A percentile compares a stretch with the other conserved stretches of the same genome.
Conservation (phyloP, 2,888 invertebrate species). For the Drosophila anomalata region DNA sequence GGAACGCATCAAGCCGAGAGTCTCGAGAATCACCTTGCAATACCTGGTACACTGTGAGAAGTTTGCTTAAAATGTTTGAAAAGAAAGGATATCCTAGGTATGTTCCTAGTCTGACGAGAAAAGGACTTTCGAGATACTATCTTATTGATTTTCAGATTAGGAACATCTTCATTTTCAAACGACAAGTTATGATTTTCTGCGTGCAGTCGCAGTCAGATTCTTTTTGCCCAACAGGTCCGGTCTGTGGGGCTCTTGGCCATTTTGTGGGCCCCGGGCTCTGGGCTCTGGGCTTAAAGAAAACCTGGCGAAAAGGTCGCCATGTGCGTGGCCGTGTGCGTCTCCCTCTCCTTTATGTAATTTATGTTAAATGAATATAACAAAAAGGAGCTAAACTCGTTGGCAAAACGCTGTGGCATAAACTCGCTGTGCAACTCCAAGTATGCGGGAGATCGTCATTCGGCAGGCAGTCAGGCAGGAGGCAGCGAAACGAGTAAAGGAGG, state of each 20-base stretch:
- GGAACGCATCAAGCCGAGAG: slow-evolving; percentile 64
- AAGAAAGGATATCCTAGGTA: no score
- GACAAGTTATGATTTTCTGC: background rate
- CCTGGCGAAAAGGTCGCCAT: slow-evolving; percentile 63
- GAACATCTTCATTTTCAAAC: background rate
- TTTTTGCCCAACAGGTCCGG: slow-evolving; percentile 40
- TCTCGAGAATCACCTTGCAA: slow-evolving; percentile 72
- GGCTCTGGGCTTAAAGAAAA: slow-evolving; percentile 26
- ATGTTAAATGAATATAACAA: slow-evolving; percentile 81
- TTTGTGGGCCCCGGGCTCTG: slow-evolving; percentile 28
- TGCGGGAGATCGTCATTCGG: slow-evolving; percentile 76
- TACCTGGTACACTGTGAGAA: slow-evolving; percentile 20
- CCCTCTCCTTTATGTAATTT: slow-evolving; percentile 72
- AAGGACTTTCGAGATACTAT: background rate
- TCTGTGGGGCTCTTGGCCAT: slow-evolving; percentile 22
- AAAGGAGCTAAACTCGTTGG: slow-evolving; percentile 77
- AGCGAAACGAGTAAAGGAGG: slow-evolving; percentile 5
- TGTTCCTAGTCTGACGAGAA: background rate
- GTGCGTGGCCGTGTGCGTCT: slow-evolving; percentile 23
- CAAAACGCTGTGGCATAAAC: slow-evolving; percentile 74
- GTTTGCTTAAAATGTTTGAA: background rate
- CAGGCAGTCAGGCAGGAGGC: no score
- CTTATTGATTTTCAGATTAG: background rate
- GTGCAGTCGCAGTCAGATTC: slow-evolving; percentile 39
- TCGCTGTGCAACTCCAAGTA: slow-evolving; percentile 67